Conservation (phyloP, 2,113 vertebrate genomes). For the Lathamus discolor region DNA sequence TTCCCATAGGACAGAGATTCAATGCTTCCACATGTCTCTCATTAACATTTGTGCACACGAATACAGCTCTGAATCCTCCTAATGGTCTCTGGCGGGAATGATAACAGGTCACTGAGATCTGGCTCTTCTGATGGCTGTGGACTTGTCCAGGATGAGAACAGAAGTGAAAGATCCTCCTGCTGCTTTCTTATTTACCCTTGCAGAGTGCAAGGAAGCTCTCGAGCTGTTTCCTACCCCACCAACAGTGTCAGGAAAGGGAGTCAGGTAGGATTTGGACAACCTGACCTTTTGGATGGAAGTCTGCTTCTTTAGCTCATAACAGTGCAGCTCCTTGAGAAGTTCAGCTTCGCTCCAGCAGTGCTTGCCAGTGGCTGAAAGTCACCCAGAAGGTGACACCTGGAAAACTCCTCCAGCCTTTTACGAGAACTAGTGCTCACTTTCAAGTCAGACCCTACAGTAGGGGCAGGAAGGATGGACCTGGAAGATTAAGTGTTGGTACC, state of each 20-base stretch:
- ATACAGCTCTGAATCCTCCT: background rate
- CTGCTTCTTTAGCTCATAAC: background rate
- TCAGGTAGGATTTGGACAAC: background rate
- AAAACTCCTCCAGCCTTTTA: background rate
- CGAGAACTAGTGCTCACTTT: background rate
- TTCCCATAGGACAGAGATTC: background rate
- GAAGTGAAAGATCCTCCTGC: background rate
- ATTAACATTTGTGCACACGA: background rate
- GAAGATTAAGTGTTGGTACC: background rate
- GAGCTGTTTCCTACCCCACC: rapidly evolving
- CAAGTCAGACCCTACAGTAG: background rate
- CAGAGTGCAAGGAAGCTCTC: background rate
- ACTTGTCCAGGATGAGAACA: background rate
- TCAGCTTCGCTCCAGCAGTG: background rate
- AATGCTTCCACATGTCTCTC: slow-evolving; percentile 5
- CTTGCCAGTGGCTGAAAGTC: background rate
- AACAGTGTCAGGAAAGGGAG: background rate
- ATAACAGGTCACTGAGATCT: background rate
- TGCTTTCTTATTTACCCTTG: background rate
- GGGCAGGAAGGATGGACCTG: background rate
- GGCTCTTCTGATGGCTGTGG: background rate
- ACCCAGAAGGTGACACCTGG: background rate
- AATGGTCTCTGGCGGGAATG: background rate
- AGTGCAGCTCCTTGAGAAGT: background rate
- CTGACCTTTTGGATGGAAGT: background rate